Base-by-base conservation (phyloP, 1,140 invertebrate genomes). In the Cephus cinctus region DNA sequence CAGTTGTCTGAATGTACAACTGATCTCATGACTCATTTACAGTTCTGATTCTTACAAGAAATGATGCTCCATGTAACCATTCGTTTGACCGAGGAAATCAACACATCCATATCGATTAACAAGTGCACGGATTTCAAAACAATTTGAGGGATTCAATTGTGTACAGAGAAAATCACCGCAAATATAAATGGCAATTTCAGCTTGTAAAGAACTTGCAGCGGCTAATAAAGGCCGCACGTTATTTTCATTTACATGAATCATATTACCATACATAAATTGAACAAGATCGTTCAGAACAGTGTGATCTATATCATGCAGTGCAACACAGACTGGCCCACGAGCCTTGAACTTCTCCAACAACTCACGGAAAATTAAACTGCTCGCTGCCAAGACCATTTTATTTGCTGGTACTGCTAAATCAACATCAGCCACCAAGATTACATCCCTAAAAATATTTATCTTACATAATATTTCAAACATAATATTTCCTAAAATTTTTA, bases 271-370 rank as follows among this genome's bases (percentile, higher is more conserved):
- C 18, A 96, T 88, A 78, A 95, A 96, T 63, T 94, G 89, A 11
- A 96, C 83, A 3, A 97, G 80, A 27, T 90, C 71, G 56, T 85
- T 80, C 11, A 95, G 74, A 4, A 90, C 90, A 32, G 83, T 80
- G 22, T 86, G 82, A 75, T 94, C 90, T 3, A 94, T 83, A 43
- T 87, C 92, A 75, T 94, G 89, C 18, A 97, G 78, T 5, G 85
- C 88, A 56, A 98, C 86, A 50, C 84, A 72, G 32, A 89, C 83
- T 52, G 88, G 86, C 56, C 88, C 87, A 43, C 91, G 88, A 69
- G 96, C 93, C 59, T 92, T 87, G 71, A 96, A 93, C 65, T 89
- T 89, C 15, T 91, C 95, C 76, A 98, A 98, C 96, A 98, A 98
- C 22, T 94, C 94, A 75, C 90, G 89, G 75, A 98, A 98, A 80